phyloP scores from a whole-genome alignment of 2,797 vertebrate genomes.

The Poecile montanus region DNA sequence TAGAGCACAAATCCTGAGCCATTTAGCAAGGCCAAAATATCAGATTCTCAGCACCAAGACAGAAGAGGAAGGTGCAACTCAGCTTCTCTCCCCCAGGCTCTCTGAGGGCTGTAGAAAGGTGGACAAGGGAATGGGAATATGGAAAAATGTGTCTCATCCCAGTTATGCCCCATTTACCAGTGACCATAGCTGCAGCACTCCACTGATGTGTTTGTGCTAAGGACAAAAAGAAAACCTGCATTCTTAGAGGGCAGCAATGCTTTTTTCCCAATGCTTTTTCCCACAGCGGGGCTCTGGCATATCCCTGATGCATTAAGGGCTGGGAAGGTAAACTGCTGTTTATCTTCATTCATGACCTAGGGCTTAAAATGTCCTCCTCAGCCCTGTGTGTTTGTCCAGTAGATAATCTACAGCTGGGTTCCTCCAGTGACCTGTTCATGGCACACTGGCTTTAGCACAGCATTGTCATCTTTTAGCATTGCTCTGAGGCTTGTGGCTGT shows the following conservation, averaged over 20 bases:
- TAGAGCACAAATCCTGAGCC: neutral
- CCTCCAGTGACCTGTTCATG: neutral
- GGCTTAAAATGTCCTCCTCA: neutral
- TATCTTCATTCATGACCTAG: neutral
- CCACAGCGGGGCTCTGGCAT: neutral
- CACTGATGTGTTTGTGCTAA: neutral
- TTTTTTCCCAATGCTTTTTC: neutral
- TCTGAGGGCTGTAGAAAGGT: neutral
- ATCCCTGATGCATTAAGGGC: neutral
- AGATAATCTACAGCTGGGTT: neutral
- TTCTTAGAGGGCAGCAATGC: neutral
- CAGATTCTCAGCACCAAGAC: neutral
- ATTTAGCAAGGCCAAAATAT: neutral
- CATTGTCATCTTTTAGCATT: neutral
- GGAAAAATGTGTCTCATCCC: rapidly evolving
- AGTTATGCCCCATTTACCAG: neutral
- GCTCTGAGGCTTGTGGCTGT: neutral
- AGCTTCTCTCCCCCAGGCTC: neutral
- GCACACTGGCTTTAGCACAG: neutral
- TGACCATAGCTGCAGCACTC: neutral
- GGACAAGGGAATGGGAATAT: neutral
- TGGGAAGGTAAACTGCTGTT: neutral
- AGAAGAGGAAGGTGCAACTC: neutral
- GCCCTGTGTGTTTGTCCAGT: neutral
- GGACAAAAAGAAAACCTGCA: neutral